Percentiles rank a stretch among this genome's conserved stretches.
These are phyloP conservation scores for Limnephilus lunatus DNA, from an alignment of 2,888 invertebrate genomes.

Conservation along the genomic window DNA sequence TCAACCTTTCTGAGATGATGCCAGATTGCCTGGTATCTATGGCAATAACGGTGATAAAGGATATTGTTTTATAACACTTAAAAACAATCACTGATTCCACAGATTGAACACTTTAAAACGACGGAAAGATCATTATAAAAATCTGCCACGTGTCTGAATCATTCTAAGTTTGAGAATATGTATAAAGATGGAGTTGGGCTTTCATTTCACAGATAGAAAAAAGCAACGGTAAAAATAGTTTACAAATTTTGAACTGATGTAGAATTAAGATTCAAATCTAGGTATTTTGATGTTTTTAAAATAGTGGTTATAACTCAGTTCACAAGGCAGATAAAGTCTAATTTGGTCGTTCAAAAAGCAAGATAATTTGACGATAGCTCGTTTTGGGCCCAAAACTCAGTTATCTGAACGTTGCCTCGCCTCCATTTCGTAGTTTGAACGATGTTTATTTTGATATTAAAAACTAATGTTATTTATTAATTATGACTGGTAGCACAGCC, in stretches of 20 bases:
- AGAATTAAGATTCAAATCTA: neutral
- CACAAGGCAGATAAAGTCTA: neutral
- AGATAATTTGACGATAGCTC: neutral
- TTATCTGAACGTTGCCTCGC: neutral
- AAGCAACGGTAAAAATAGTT: neutral
- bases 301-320: neutral
- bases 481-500: constrained; percentile 46
- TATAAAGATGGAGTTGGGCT: neutral
- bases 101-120: neutral
- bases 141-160: neutral
- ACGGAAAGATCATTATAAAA: neutral
- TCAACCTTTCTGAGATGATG: neutral
- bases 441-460: constrained; percentile 29
- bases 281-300: neutral
- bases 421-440: neutral
- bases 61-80: neutral
- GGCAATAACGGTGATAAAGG: neutral
- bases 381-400: constrained; percentile 6
- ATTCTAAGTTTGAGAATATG: neutral
- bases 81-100: neutral
- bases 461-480: constrained; percentile 47
- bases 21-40: neutral
- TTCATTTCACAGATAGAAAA: neutral
- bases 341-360: neutral
- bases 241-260: neutral